A percentile compares a stretch with the other conserved stretches of the same genome.
Evolutionary conservation across 2,113 vertebrate species (phyloP).

Genomic region (Callospermophilus lateralis): DNA sequence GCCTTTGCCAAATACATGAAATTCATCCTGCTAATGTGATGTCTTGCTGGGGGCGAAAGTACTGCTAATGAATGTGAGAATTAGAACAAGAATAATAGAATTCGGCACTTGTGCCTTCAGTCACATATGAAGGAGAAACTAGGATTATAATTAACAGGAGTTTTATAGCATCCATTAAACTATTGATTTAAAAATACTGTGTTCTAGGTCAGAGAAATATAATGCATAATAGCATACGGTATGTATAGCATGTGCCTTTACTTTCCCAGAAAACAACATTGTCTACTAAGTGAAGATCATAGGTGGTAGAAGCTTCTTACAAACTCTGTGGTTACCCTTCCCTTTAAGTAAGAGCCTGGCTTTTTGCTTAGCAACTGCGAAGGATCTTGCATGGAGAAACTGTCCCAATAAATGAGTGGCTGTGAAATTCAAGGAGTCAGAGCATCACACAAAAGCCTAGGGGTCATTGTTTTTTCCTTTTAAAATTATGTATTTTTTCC

Average conservation of each 20-base stretch:
- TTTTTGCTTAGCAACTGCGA: neutral
- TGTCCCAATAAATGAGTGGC: neutral
- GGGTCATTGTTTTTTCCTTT: neutral
- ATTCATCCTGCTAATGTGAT: neutral
- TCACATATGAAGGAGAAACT: neutral
- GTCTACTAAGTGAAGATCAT: neutral
- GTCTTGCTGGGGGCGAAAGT: neutral
- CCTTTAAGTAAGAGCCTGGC: neutral
- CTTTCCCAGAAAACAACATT: neutral
- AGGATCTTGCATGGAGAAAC: neutral
- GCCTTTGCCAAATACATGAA: neutral
- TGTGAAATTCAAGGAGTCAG: neutral
- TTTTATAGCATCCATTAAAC: neutral
- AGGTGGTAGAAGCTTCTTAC: neutral
- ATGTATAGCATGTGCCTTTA: neutral
- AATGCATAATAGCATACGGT: neutral
- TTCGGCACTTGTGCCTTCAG: neutral
- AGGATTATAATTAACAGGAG: neutral
- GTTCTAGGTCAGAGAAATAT: neutral
- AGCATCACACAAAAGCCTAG: accelerated
- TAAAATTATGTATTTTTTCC: neutral
- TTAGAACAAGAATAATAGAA: neutral
- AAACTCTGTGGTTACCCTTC: neutral
- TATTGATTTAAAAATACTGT: neutral
- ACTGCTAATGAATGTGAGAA: neutral